A percentile compares a stretch with the other conserved stretches of the same genome.
phyloP scores from a whole-genome alignment of 2,888 invertebrate genomes.

The Cataglyphis cursor region DNA sequence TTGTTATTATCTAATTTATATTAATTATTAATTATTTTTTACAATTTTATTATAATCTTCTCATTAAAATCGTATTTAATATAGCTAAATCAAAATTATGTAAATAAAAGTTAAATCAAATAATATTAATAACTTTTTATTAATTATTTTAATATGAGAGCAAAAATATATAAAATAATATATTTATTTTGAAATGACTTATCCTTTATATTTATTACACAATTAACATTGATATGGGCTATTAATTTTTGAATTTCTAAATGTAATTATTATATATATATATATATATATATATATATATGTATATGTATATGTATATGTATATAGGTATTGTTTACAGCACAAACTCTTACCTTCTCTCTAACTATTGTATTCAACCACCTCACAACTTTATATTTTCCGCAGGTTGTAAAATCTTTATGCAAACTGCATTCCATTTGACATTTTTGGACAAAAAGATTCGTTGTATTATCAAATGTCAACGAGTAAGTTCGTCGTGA shows the following conservation, averaged over 20 bases:
- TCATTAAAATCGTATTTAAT: not conserved
- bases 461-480: conserved; percentile 68
- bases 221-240: not conserved
- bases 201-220: not conserved
- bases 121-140: not conserved
- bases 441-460: conserved; percentile 82
- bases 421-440: conserved; percentile 80
- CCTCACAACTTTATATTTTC: conserved; percentile 82
- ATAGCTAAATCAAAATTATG: not conserved
- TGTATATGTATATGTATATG: not conserved
- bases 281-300: not conserved
- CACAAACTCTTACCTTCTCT: conserved; percentile 80
- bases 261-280: not conserved
- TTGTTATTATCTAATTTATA: not conserved
- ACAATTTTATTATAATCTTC: not conserved
- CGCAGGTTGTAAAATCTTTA: conserved; percentile 80
- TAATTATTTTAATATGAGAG: not conserved
- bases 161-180: not conserved
- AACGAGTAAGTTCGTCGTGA: not conserved
- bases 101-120: not conserved
- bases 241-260: not conserved
- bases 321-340: not conserved
- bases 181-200: not conserved
- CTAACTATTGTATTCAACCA: conserved; percentile 82
- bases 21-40: not conserved